These are phyloP conservation scores for Typhlichthys eigenmanni DNA, from an alignment of 2,797 vertebrate genomes.

Conservation along the genomic window DNA sequence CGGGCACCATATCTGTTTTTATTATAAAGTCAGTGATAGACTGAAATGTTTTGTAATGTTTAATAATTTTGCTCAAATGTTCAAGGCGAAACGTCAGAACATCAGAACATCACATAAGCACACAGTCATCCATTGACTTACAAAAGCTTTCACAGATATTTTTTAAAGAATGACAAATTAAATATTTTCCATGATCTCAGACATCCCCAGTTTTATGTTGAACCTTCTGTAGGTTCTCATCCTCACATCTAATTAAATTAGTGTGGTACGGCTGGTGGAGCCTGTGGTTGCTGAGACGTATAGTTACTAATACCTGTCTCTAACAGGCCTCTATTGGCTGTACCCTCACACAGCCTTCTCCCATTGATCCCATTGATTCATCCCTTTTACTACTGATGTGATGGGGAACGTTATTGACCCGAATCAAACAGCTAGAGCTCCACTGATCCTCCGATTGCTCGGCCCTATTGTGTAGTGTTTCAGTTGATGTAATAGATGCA, in stretches of 20 bases:
- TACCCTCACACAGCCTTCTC: conserved; percentile 48
- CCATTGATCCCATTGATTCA: conserved; percentile 72
- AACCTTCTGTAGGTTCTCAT: conserved; percentile 47
- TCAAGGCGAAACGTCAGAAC: conserved; percentile 38
- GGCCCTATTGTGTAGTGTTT: conserved; percentile 25
- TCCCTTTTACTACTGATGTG: conserved; percentile 64
- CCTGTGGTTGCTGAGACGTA: conserved; percentile 61
- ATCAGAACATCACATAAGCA: conserved; percentile 68
- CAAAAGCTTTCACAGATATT: conserved; percentile 54
- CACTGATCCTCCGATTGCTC: conserved; percentile 41
- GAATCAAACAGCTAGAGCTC: conserved; percentile 46
- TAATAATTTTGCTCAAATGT: conserved; percentile 66
- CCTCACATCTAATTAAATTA: conserved; percentile 70
- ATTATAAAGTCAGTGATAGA: conserved; percentile 39
- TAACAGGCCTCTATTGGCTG: conserved; percentile 68
- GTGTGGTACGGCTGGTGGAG: conserved; percentile 56
- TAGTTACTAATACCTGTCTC: conserved; percentile 60
- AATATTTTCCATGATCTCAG: conserved; percentile 43
- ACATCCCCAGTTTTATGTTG: conserved; percentile 38
- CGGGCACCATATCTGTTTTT: conserved; percentile 30
- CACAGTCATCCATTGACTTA: conserved; percentile 68
- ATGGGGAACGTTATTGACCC: conserved; percentile 59
- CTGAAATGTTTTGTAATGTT: conserved; percentile 51
- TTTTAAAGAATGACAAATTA: conserved; percentile 62
- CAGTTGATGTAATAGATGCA: conserved; percentile 15